These are phyloP conservation scores for Crotalus helleri DNA, from an alignment of 2,113 vertebrate genomes.

Conservation along the genomic window DNA sequence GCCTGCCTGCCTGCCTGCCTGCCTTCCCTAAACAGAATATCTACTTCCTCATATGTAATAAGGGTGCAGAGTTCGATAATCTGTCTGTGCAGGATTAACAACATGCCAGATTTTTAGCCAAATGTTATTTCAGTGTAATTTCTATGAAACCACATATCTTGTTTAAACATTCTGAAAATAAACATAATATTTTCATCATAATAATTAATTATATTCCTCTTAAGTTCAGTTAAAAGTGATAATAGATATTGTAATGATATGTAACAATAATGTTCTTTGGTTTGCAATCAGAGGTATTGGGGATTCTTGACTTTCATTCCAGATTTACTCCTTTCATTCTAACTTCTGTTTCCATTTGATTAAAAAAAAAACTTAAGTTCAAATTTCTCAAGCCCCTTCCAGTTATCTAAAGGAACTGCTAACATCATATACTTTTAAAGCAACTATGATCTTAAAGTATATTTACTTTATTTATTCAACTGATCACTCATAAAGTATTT, in stretches of 20 bases:
- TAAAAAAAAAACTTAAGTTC: conserved; percentile 49
- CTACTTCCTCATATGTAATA: conserved; percentile 43
- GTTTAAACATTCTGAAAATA: conserved; percentile 50
- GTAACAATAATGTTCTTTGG: conserved; percentile 9
- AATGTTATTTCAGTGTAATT: conserved; percentile 48
- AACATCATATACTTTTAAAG: conserved; percentile 58
- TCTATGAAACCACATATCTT: conserved; percentile 41
- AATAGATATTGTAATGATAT: not conserved
- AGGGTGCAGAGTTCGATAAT: conserved; percentile 54
- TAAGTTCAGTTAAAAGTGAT: conserved; percentile 18
- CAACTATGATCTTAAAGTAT: conserved; percentile 58
- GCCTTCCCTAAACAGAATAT: conserved; percentile 44
- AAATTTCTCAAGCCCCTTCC: conserved; percentile 56
- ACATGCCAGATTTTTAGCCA: conserved; percentile 52
- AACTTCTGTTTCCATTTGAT: conserved; percentile 44
- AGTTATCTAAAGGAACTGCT: conserved; percentile 34
- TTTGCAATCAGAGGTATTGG: conserved; percentile 36
- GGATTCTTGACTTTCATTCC: conserved; percentile 36
- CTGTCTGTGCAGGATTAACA: conserved; percentile 51
- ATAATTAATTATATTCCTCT: conserved; percentile 31
- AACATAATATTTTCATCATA: conserved; percentile 42
- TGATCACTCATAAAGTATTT: conserved; percentile 62
- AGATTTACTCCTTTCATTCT: conserved; percentile 37
- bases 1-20: too few relatives aligned
- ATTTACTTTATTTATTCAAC: conserved; percentile 59